Conservation (phyloP, 2,888 invertebrate genomes). For the Muscina levida region DNA sequence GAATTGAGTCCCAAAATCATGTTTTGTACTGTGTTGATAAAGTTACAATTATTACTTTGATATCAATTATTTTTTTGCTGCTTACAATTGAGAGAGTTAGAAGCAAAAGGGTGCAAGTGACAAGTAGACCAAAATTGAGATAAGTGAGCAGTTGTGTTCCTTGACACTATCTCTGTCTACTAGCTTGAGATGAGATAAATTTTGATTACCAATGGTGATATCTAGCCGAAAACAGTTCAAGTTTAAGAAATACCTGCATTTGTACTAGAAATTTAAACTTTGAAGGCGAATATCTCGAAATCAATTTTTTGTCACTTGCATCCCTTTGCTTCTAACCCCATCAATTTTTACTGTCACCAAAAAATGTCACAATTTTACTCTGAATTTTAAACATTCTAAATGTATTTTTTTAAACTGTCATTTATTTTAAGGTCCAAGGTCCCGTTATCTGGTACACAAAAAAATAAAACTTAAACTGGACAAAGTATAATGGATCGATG, state of each 20-base stretch:
- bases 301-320: constrained; percentile 25
- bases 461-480: constrained; percentile 57
- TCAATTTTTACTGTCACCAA: constrained; percentile 49
- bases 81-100: constrained; percentile 35
- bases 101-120: no score
- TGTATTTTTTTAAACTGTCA: background rate
- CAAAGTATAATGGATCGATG: constrained; percentile 57
- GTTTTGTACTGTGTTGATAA: no score
- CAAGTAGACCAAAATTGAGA: no score
- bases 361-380: constrained; percentile 47
- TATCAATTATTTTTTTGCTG: no score
- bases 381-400: constrained; percentile 23
- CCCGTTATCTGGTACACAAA: constrained; percentile 56
- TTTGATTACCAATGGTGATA: no score
- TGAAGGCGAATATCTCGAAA: constrained; percentile 31
- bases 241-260: no score
- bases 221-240: no score
- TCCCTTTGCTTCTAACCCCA: constrained; percentile 44
- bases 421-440: constrained; percentile 53
- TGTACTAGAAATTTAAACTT: no score
- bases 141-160: no score
- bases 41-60: constrained; percentile 40
- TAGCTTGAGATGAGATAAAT: no score
- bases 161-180: no score
- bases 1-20: no score